phyloP scores from a whole-genome alignment of 2,888 invertebrate species.

The Ganaspis brasiliensis region DNA sequence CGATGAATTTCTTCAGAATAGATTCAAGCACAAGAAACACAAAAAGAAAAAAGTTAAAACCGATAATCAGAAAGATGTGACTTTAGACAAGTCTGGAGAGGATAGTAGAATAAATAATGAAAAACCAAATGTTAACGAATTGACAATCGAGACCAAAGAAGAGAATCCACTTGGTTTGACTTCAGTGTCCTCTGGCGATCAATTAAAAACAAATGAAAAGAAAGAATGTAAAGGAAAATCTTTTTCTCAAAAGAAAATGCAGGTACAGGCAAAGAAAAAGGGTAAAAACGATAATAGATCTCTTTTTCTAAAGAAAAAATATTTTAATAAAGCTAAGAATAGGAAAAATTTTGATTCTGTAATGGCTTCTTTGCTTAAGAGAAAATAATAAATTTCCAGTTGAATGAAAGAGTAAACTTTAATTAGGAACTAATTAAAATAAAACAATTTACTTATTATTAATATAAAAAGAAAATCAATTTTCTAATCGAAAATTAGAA shows the following conservation, averaged over 20 bases:
- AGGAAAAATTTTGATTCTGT: not conserved
- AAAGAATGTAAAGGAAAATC: not conserved
- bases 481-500: not conserved
- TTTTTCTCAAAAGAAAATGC: no score
- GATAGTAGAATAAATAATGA: not conserved
- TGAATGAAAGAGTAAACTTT: not conserved
- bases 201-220: not conserved
- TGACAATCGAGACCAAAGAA: no score
- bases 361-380: not conserved
- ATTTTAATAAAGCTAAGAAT: not conserved
- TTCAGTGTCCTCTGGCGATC: no score
- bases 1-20: conserved; percentile 82
- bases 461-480: no score
- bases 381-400: not conserved
- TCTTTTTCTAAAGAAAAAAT: not conserved
- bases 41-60: conserved; percentile 34
- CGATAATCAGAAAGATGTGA: not conserved
- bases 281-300: not conserved
- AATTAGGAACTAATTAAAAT: not conserved
- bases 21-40: conserved; percentile 70
- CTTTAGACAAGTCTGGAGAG: not conserved
- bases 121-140: not conserved
- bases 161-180: no score
- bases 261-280: no score
- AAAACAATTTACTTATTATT: no score